Base-by-base conservation (phyloP, 2,797 vertebrate genomes). In the Fistularia tabacaria region DNA sequence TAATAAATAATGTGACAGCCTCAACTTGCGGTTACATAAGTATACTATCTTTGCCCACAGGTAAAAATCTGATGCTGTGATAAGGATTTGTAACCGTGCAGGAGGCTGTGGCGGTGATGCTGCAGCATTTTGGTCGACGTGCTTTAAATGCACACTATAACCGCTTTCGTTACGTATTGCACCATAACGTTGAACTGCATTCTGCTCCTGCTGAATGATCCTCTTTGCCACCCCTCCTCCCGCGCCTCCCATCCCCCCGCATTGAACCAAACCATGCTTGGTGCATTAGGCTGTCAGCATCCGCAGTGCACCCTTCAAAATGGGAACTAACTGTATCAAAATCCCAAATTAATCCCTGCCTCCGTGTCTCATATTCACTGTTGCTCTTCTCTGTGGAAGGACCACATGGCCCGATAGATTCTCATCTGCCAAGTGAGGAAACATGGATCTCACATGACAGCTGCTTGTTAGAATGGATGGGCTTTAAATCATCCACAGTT, bases 241-340 rank as follows among this genome's bases (percentile, higher is more conserved):
- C 42, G 38, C 57, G 40, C 67, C 70, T 63, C 74, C 73, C 72
- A 55, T 41, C 77, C 79, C 82, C 87, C 88, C 64, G 86, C 88
- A 86, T 84, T 89, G 85, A 89, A 88, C 84, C 85, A 90, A 82
- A 85, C 74, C 85, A 85, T 84, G 85, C 82, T 80, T 89, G 86
- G 81, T 91, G 89, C 91, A 87, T 87, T 79, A 88, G 71, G 69
- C 80, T 85, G 80, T 76, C 79, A 79, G 66, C 72, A 85, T 85
- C 89, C 82, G 88, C 89, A 90, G 80, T 88, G 84, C 80, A 87
- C 78, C 86, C 80, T 80, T 61, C 71, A 61, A 76, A 73, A 70
- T 54, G 63, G 59, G 61, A 69, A 60, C 50, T 39, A 63, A 49
- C 55, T 52, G 36, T 45, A 36, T 10, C 9, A 14, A 49, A 47